phyloP scores from a whole-genome alignment of 1,140 invertebrate species.

The Marisa cornuarietis region DNA sequence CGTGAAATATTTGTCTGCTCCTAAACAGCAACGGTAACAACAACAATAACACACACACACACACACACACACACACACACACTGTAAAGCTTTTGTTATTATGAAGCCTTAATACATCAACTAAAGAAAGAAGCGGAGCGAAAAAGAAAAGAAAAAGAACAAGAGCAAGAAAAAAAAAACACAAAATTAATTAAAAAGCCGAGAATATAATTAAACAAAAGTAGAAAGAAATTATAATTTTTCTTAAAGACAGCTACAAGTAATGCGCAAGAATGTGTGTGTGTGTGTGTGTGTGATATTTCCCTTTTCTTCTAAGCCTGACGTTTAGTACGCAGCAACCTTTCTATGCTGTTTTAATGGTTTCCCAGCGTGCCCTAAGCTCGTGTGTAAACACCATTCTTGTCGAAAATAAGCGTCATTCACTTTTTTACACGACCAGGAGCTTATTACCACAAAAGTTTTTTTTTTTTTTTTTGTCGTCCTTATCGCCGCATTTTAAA shows the following conservation, averaged over 20 bases:
- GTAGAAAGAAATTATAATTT: neutral
- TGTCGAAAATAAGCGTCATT: too few species aligned
- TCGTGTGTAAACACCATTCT: too few species aligned
- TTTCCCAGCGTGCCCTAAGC: too few species aligned
- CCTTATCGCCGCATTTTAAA: too few species aligned
- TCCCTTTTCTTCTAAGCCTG: too few species aligned
- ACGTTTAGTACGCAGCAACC: too few species aligned
- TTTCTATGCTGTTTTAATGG: too few species aligned
- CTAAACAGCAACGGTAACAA: neutral
- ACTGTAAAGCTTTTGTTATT: too few species aligned
- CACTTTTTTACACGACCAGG: too few species aligned
- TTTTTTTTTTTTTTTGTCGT: too few species aligned
- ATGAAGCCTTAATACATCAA: neutral
- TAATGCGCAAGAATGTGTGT: neutral
- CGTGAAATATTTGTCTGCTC: too few species aligned
- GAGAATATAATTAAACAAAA: neutral
- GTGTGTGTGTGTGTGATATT: neutral
- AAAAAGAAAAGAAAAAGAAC: neutral
- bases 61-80: neutral
- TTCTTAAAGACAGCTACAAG: neutral
- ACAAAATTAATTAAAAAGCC: neutral
- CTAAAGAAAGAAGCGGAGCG: neutral
- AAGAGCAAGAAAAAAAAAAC: neutral
- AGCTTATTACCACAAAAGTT: too few species aligned
- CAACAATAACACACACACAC: neutral